These are phyloP conservation scores for Rhinella marina DNA, from an alignment of 2,797 vertebrate genomes.

Conservation along the genomic window DNA sequence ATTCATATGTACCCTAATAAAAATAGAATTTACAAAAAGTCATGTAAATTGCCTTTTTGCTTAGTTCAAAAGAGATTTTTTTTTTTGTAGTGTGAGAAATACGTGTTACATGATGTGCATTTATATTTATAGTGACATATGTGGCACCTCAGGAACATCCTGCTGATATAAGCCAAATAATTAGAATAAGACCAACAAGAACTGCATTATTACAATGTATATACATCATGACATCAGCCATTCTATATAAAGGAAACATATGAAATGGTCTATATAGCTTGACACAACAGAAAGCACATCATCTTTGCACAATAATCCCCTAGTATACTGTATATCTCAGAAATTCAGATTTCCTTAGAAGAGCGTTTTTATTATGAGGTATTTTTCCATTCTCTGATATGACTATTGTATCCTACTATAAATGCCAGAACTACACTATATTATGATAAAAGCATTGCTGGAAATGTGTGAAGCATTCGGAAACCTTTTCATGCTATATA, in stretches of 20 bases:
- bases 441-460: too few relatives aligned
- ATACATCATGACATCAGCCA: neutral
- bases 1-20: too few relatives aligned
- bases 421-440: too few relatives aligned
- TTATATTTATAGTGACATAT: neutral
- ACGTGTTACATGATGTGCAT: too few relatives aligned
- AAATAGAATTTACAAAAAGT: neutral
- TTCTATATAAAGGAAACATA: neutral
- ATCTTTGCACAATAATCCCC: neutral
- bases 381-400: neutral
- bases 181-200: neutral
- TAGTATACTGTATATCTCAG: neutral
- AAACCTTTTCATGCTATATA: too few relatives aligned
- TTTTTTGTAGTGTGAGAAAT: neutral
- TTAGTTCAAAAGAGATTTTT: neutral
- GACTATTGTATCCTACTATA: too few relatives aligned
- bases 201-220: constrained; percentile 3
- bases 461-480: too few relatives aligned
- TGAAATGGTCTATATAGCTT: neutral
- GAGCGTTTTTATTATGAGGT: neutral
- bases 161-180: neutral
- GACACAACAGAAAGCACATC: neutral
- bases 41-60: neutral
- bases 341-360: neutral
- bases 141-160: too few relatives aligned